phyloP scores from a whole-genome alignment of 1,140 invertebrate genomes.

The Pseudomyrmex cubaensis region DNA sequence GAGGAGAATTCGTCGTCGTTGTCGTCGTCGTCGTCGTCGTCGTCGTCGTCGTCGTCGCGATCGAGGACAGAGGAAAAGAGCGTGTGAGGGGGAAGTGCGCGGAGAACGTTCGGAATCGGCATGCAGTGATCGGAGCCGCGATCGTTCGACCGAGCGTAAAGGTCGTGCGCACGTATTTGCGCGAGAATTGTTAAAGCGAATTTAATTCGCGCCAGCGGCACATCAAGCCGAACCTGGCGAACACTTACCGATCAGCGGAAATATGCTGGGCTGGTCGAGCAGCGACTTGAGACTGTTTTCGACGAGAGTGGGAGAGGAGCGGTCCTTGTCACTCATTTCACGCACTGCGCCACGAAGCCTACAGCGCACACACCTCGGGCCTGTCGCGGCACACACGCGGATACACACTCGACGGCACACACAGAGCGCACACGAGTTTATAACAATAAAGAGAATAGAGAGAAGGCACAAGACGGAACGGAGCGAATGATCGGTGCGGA shows the following conservation, averaged over 20 bases:
- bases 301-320: constrained; percentile 91
- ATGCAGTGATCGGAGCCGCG: not conserved
- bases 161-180: not conserved
- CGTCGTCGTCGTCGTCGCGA: too few relatives aligned
- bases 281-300: constrained; percentile 92
- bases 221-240: not conserved
- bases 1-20: not conserved
- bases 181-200: not conserved
- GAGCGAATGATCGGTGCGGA: constrained; percentile 27
- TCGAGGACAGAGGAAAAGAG: constrained; percentile 11
- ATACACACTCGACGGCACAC: constrained; percentile 63
- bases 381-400: constrained; percentile 61
- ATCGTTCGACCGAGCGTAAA: not conserved
- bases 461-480: constrained; percentile 30
- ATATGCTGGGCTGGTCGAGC: constrained; percentile 91
- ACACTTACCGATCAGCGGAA: constrained; percentile 91
- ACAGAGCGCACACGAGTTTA: constrained; percentile 34
- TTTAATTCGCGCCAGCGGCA: not conserved
- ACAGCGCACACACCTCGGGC: constrained; percentile 61
- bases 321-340: constrained; percentile 92
- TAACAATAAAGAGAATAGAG: constrained; percentile 9
- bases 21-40: too few relatives aligned
- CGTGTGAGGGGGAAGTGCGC: constrained; percentile 2
- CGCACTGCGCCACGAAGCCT: constrained; percentile 80
- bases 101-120: constrained; percentile 18